Base-by-base conservation (phyloP, 1,140 invertebrate genomes). In the Aculops lycopersici region DNA sequence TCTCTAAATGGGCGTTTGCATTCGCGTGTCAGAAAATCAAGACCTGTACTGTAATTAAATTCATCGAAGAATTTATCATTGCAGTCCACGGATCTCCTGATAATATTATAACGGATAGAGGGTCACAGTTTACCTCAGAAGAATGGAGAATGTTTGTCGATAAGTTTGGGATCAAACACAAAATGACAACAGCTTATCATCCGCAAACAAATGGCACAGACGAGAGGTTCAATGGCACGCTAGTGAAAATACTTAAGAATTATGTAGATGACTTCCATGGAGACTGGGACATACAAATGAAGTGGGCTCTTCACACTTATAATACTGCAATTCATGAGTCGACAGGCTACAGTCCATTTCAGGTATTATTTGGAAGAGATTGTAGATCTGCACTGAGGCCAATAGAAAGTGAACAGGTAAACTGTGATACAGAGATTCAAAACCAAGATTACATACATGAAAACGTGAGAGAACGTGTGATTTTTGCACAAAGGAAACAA, bases 211-310 rank as follows among this genome's bases (percentile, higher is more conserved):
- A 53, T 49, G 51, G 50, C 12, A 21, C 37, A 12, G 45, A 42
- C 19, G 51, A 51, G 36, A 40, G 21, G 18, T 36, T 31, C 3
- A 43, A 43, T 35, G 5, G 24, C 5, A 43, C 20, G 2, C 18
- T 43, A 5, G 17, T 43, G 4, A 21, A 24, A 4, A 43, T 13
- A 24, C 8, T 43, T 3, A 41, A 17, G 4, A 39, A 17, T 43
- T 62, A 55, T 44, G 43, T 54, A 4, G 50, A 47, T 16, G n/a
- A 46, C 8, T 43, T 50, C 18, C 51, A 50, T 12, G 46, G 24
- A 12, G 52, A 62, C 43, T 64, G 61, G 61, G 59, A 63, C 38
- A 38, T 52, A 40, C 56, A 51, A n/a, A n/a, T n/a, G n/a, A n/a
- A n/a, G n/a, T n/a, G n/a, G n/a, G n/a, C n/a, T n/a, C n/a, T n/a